A percentile compares a stretch with the other conserved stretches of the same genome.
These are phyloP conservation scores for Drosophila arawakana DNA, from an alignment of 1,140 invertebrate species.

Conservation along the genomic window DNA sequence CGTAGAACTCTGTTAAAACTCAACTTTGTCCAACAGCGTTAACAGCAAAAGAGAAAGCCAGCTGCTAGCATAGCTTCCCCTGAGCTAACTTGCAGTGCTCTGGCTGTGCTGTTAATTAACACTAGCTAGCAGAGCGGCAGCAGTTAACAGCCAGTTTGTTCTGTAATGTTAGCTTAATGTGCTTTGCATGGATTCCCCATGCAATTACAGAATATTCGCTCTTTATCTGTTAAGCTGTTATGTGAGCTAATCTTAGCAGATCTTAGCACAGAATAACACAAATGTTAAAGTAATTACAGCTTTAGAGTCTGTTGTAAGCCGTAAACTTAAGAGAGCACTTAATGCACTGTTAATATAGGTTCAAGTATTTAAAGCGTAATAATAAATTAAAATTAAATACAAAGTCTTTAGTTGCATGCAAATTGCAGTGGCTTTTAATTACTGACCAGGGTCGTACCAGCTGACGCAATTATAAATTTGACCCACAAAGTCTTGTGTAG, in stretches of 20 bases:
- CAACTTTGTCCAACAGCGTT: not conserved
- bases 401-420: not conserved
- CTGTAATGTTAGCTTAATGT: not conserved
- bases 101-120: not conserved
- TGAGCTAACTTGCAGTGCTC: not conserved
- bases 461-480: slow-evolving; percentile 29
- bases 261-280: too few relatives aligned
- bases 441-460: slow-evolving; percentile 7
- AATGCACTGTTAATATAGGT: too few relatives aligned
- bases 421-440: slow-evolving; percentile 26
- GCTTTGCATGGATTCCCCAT: not conserved
- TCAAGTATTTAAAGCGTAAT: not conserved
- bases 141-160: not conserved
- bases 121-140: not conserved
- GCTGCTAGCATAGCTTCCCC: slow-evolving; percentile 5
- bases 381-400: not conserved
- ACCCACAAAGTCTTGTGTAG: slow-evolving; percentile 25
- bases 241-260: not conserved
- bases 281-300: too few relatives aligned
- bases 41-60: slow-evolving; percentile 28
- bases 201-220: not conserved
- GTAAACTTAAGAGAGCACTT: too few relatives aligned
- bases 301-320: too few relatives aligned
- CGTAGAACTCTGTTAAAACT: not conserved
- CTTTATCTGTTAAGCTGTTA: not conserved